A percentile compares a stretch with the other conserved stretches of the same genome.
Evolutionary conservation across 2,113 vertebrate species (phyloP).

Genomic region (Paradoxurus hermaphroditus): DNA sequence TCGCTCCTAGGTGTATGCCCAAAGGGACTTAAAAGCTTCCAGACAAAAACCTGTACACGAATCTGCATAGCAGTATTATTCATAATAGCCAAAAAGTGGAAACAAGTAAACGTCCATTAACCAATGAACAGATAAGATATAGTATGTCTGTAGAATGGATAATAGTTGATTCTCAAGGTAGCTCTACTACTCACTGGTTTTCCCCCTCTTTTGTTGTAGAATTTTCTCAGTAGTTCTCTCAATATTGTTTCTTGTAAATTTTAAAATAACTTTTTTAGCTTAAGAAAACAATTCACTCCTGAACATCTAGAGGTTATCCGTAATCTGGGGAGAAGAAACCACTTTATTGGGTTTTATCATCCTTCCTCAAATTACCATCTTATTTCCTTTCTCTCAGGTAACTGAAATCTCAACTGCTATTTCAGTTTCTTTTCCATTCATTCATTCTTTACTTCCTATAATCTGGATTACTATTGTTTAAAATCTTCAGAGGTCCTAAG

Average conservation of each 20-base stretch:
- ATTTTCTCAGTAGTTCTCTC: conserved; percentile 1
- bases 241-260: background rate
- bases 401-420: background rate
- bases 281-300: background rate
- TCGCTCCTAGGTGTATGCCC: background rate
- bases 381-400: background rate
- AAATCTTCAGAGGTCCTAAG: background rate
- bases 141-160: background rate
- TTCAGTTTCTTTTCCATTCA: background rate
- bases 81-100: background rate
- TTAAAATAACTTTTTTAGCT: background rate
- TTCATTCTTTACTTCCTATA: background rate
- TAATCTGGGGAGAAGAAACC: background rate
- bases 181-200: background rate
- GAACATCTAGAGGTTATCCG: background rate
- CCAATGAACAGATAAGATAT: background rate
- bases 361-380: background rate
- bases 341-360: background rate
- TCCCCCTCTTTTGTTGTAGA: background rate
- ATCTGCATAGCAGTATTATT: background rate
- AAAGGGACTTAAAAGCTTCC: background rate
- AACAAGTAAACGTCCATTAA: background rate
- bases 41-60: background rate
- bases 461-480: background rate
- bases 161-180: background rate